These are phyloP conservation scores for Leptura quadrifasciata DNA, from an alignment of 2,888 invertebrate species.

Conservation along the genomic window DNA sequence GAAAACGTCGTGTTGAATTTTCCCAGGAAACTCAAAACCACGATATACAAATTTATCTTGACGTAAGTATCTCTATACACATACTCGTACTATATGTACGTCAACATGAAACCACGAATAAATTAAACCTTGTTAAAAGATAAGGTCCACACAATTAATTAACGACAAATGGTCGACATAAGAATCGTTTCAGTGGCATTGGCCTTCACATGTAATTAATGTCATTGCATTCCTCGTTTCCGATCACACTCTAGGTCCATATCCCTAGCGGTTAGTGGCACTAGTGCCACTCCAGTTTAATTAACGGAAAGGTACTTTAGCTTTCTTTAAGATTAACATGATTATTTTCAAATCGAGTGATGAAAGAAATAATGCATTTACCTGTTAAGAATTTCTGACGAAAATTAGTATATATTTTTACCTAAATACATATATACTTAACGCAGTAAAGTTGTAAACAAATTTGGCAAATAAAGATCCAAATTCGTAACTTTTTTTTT, in stretches of 20 bases:
- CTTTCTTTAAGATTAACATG: too few relatives aligned
- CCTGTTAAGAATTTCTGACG: too few relatives aligned
- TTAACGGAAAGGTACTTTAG: not conserved
- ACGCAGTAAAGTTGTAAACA: too few relatives aligned
- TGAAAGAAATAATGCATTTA: too few relatives aligned
- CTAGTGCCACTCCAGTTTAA: not conserved
- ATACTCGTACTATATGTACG: not conserved
- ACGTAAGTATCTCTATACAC: not conserved
- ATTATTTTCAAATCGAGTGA: too few relatives aligned
- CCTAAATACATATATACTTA: too few relatives aligned
- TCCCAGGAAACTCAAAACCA: not conserved
- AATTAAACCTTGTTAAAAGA: constrained; percentile 7
- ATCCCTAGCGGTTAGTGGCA: not conserved
- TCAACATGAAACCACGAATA: not conserved
- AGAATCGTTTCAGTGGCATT: not conserved
- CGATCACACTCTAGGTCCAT: not conserved
- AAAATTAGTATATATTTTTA: too few relatives aligned
- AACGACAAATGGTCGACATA: constrained; percentile 4
- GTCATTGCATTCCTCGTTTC: not conserved
- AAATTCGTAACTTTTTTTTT: too few relatives aligned
- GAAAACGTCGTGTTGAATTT: not conserved
- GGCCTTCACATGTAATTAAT: constrained; percentile 1
- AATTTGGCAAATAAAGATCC: too few relatives aligned
- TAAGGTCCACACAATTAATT: not conserved
- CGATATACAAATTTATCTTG: not conserved